These are phyloP conservation scores for Sinocyclocheilus rhinocerous DNA, from an alignment of 2,113 vertebrate genomes.

Conservation along the genomic window DNA sequence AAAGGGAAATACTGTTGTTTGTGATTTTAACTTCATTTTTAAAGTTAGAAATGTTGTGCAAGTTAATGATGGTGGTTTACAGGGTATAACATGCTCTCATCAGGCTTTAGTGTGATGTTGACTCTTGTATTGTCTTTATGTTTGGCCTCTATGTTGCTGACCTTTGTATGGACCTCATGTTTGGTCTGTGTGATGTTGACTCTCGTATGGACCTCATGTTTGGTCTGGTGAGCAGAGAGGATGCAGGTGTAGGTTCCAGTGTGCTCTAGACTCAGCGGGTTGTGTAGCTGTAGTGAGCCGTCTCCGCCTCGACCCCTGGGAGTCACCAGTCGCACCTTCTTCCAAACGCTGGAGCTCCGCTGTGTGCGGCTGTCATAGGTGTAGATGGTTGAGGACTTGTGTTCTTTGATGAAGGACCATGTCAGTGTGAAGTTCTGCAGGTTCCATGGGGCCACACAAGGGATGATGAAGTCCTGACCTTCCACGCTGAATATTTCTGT, in stretches of 20 bases:
- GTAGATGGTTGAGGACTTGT: slow-evolving; percentile 63
- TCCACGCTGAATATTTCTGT: slow-evolving; percentile 61
- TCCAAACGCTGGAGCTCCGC: slow-evolving; percentile 58
- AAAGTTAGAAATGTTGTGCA: neutral
- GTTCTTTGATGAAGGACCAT: slow-evolving; percentile 70
- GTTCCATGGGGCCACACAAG: slow-evolving; percentile 67
- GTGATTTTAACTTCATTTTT: neutral
- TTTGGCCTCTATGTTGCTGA: neutral
- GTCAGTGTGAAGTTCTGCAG: slow-evolving; percentile 66
- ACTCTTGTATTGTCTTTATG: neutral
- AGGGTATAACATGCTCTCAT: slow-evolving; percentile 56
- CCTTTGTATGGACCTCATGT: too few species aligned
- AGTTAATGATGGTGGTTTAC: neutral
- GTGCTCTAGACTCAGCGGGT: slow-evolving; percentile 60
- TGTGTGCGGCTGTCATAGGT: slow-evolving; percentile 66
- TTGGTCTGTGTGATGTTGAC: slow-evolving; percentile 56
- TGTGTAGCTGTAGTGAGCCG: slow-evolving; percentile 70
- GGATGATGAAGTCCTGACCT: slow-evolving; percentile 70
- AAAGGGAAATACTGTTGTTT: neutral
- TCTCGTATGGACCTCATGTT: slow-evolving; percentile 60
- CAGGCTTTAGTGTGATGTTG: neutral
- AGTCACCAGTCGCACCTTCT: slow-evolving; percentile 61
- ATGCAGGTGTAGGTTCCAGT: slow-evolving; percentile 71
- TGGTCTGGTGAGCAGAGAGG: slow-evolving; percentile 56
- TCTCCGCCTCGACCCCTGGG: slow-evolving; percentile 64